Evolutionary conservation across 2,888 invertebrate genomes (phyloP).

Genomic region (Monopis laevigella): DNA sequence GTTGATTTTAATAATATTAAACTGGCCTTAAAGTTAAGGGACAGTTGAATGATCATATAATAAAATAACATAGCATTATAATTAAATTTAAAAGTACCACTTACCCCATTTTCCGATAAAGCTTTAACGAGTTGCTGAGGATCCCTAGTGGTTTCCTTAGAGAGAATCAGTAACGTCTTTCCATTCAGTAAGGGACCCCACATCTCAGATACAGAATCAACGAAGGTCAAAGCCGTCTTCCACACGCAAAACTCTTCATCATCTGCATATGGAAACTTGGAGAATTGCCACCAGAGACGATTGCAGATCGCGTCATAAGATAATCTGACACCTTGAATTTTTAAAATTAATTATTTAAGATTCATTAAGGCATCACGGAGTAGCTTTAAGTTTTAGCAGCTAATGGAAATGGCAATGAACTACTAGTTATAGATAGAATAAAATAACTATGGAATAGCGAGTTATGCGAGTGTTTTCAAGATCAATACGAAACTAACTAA

Average conservation of each 20-base stretch:
- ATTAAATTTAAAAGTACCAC: conserved; percentile 10
- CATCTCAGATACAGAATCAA: conserved; percentile 88
- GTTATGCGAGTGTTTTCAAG: too few species aligned
- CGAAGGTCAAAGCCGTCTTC: conserved; percentile 92
- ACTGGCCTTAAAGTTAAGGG: too few species aligned
- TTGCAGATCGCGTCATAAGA: conserved; percentile 82
- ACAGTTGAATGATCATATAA: too few species aligned
- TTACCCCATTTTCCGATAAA: conserved; percentile 76
- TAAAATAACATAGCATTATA: too few species aligned
- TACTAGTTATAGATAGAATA: too few species aligned
- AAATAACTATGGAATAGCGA: too few species aligned
- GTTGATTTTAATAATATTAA: too few species aligned
- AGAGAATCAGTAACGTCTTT: conserved; percentile 74
- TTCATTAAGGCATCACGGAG: too few species aligned
- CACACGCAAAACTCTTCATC: conserved; percentile 80
- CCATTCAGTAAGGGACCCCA: conserved; percentile 86
- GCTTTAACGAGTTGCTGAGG: conserved; percentile 77
- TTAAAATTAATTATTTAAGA: too few species aligned
- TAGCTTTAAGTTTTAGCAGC: too few species aligned
- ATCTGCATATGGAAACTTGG: conserved; percentile 75
- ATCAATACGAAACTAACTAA: too few species aligned
- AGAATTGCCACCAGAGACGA: conserved; percentile 89
- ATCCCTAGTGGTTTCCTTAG: conserved; percentile 78
- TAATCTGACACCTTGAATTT: conserved; percentile 84
- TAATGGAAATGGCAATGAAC: too few species aligned